These are phyloP conservation scores for Callinectes sapidus DNA, from an alignment of 2,888 invertebrate genomes.

Conservation along the genomic window DNA sequence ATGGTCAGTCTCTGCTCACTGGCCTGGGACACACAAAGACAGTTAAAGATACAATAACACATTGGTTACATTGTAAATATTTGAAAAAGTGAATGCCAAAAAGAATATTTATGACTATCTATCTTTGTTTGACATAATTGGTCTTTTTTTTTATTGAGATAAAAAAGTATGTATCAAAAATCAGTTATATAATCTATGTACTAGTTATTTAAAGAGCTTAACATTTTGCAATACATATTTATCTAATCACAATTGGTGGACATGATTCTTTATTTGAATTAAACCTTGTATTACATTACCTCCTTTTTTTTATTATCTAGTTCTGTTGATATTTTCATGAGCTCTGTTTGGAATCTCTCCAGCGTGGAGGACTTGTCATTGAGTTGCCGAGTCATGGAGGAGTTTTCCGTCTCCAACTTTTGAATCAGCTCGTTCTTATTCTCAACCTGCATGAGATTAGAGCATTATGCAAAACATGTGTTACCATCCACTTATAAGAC, in stretches of 20 bases:
- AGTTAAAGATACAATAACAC: not conserved
- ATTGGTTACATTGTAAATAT: not conserved
- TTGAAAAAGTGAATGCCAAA: not conserved
- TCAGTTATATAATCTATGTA: not conserved
- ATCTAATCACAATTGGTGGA: not conserved
- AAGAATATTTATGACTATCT: not conserved
- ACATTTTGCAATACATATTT: not conserved
- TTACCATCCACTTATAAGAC: not conserved
- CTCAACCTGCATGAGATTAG: conserved; percentile 59
- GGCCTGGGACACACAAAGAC: conserved; percentile 44
- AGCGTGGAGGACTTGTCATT: conserved; percentile 64
- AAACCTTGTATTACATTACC: conserved; percentile 43
- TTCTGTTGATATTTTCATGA: conserved; percentile 56
- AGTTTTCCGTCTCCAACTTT: conserved; percentile 68
- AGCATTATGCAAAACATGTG: not conserved
- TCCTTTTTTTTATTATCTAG: conserved; percentile 65
- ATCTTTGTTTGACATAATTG: not conserved
- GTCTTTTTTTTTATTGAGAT: not conserved
- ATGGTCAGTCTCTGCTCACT: conserved; percentile 68
- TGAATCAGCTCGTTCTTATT: conserved; percentile 64
- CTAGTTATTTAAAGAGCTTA: too few species aligned
- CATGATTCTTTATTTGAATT: not conserved
- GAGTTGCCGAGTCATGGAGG: conserved; percentile 62
- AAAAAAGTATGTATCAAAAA: not conserved
- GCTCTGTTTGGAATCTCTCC: conserved; percentile 60